Evolutionary conservation across 2,113 vertebrate genomes (phyloP), one percentile per base, ranked within the genome.

Genomic region (Stictonetta naevosa): DNA sequence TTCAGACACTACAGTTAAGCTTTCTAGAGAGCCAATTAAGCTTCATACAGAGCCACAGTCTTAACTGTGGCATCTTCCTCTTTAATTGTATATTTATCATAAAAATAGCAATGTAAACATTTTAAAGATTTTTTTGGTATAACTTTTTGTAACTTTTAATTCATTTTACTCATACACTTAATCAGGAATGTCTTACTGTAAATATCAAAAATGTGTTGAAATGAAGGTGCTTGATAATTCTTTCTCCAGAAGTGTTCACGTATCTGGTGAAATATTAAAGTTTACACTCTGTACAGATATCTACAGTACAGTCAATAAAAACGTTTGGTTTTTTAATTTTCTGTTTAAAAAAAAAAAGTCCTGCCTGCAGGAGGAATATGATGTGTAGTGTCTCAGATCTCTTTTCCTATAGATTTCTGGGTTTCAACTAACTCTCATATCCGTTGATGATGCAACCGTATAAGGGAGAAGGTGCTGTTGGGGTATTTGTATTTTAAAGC

Each of bases 191-290:
- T 96, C 88, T 94, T 53, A 94, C 46, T 96, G 78, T 97, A 93
- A 97, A 95, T 97, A 96, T 53, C 55, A 96, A 97, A 93, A 96
- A 76, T 90, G 60, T 98, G 94, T 97, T 98, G 96, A 97, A 96
- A 95, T 94, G 90, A 98, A 98, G 98, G 98, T 98, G 98, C 98
- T 98, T 96, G 90, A 92, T 97, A 97, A 98, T 69, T 95, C 81
- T 97, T 95, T 95, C 93, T 96, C 91, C 95, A 96, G 93, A 97
- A 92, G 74, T 97, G 93, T 88, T 93, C 90, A 92, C 78, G 5
- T 96, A 92, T 97, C 91, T 97, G 95, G 95, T 91, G 94, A 97
- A 95, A 93, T 95, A 96, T 95, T 96, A 80, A 96, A 96, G 98
- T 98, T 98, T 98, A 98, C 97, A 98, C 75, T 89, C 91, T 98